Evolutionary conservation across 1,140 invertebrate species (phyloP), one percentile per base, ranked within the genome.

Genomic region (Linepithema humile): DNA sequence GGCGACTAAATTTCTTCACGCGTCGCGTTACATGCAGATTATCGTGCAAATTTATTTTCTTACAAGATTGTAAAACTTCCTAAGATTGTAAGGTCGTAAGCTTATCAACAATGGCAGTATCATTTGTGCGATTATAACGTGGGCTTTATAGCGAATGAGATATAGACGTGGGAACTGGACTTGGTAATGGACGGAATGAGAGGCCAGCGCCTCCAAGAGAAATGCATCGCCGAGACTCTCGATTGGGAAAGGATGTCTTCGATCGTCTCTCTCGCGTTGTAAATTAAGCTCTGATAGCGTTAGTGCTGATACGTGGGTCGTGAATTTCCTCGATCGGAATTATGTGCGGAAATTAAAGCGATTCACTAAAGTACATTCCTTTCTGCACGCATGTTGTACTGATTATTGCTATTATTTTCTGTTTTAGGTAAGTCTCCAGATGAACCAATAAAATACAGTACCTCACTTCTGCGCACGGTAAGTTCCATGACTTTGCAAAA

Each of bases 341-440:
- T 55, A 48, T 45, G 23, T 7, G 20, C 40, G 40, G 26, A 10
- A 48, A 67, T 45, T 69, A 12, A 50, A 77, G 15, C 9, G 10
- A 62, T 50, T 35, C 65, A 35, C 9, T 50, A 29, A 20, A 69
- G 20, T 29, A 40, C 17, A 20, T 69, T 55, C n/a, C 32, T 40
- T 20, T 40, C 69, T 23, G 40, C 23, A 55, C 9, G 32, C 29
- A 4, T 5, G 2, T 50, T 53, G 50, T 38, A 40, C 26, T n/a
- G 20, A n/a, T 82, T 77, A 6, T 32, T 48, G 23, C 29, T 62
- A 45, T 59, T 53, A n/a, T 17, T 85, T 80, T 91, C 43, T 91
- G 87, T 91, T 91, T 55, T 88, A 91, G 91, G 91, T 91, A 70
- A 91, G 89, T 88, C 74, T 77, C 20, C 3, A 9, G 10, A 62